Evolutionary conservation across 2,888 invertebrate species (phyloP), one percentile per base, ranked within the genome.

Genomic region (Epinotia brunnichana): DNA sequence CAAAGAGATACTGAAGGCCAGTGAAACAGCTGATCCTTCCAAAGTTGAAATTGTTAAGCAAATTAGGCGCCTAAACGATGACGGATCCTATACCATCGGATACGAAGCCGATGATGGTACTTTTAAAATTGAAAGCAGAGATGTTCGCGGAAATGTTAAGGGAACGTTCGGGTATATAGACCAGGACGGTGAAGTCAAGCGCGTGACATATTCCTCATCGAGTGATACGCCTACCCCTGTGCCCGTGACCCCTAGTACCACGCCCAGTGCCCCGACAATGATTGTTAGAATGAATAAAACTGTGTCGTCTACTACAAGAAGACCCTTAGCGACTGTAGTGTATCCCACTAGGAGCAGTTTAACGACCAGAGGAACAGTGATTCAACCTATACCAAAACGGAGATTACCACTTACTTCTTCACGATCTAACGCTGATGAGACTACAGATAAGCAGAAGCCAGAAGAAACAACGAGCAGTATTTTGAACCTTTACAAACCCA

Each of bases 71-170:
- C 93, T 97, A 2, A 97, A 97, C 84, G 96, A 96, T 67, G 97
- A 97, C 83, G 97, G 97, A 39, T 96, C 97, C 0, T 97, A 97
- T 82, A 97, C 97, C 0, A 96, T 96, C 76, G 97, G 97, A 0
- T 97, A 96, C 82, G 97, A 97, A 90, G 96, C 97, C 2, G 97
- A 96, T 63, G 97, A 97, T 85, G 97, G 97, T 3, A 96, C 96
- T 0, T 97, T 97, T 87, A 97, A 97, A 92, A 96, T 97, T 73
- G 97, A 97, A 89, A 97, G 96, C 81, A 93, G 97, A 75, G 96
- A 96, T 86, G 96, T 96, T 62, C 90, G 95, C 75, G 97, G 97
- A 10, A 96, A 96, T 85, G 96, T 97, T 76, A 97, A 96, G 86
- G 97, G 97, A 54, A 97, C 97, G 67, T 97, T 96, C 82, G 97